Evolutionary conservation across 2,888 invertebrate genomes (phyloP).

Genomic region (Caenorhabditis angaria): DNA sequence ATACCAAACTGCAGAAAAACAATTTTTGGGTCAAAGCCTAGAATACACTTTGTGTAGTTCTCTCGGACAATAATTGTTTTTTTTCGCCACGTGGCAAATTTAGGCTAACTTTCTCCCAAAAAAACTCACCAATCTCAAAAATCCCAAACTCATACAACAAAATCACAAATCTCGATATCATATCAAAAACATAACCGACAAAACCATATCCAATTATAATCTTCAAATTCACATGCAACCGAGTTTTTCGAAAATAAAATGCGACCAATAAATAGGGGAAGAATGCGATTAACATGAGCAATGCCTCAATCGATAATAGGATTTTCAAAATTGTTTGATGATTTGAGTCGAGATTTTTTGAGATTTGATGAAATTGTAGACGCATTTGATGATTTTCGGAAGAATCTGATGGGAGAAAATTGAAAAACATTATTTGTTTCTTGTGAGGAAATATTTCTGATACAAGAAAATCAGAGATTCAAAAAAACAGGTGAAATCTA

Average conservation of each 20-base stretch:
- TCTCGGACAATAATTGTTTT: too few relatives aligned
- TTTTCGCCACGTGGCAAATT: too few relatives aligned
- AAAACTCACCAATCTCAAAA: neutral
- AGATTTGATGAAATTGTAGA: neutral
- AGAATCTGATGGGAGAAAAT: too few relatives aligned
- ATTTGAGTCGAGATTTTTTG: neutral
- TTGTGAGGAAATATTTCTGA: too few relatives aligned
- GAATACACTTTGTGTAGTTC: too few relatives aligned
- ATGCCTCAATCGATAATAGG: neutral
- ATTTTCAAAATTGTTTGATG: neutral
- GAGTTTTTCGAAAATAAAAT: neutral
- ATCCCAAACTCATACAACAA: neutral
- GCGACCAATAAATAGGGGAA: neutral
- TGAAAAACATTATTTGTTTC: too few relatives aligned
- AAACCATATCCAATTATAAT: neutral
- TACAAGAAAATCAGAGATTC: too few relatives aligned
- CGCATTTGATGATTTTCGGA: too few relatives aligned
- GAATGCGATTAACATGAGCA: neutral
- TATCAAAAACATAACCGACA: neutral
- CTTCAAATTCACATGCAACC: neutral
- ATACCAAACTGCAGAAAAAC: too few relatives aligned
- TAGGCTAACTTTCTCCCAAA: too few relatives aligned
- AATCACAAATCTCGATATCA: neutral
- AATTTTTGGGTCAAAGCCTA: too few relatives aligned
- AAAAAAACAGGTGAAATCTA: too few relatives aligned